Evolutionary conservation across 2,888 invertebrate genomes (phyloP).

Genomic region (Gisinianus flammeolus): DNA sequence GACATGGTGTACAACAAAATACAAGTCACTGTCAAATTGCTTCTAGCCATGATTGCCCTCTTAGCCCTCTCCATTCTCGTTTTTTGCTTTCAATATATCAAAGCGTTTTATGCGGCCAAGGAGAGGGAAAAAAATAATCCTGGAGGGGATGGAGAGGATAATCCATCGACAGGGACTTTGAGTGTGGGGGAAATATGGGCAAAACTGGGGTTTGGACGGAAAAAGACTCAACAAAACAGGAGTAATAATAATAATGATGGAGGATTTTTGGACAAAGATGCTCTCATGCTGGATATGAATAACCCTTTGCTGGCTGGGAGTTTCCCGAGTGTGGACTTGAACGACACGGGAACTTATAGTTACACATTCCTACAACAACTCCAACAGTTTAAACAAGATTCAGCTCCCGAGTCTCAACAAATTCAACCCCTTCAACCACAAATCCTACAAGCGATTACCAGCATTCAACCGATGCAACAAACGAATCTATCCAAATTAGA

Average conservation of each 20-base stretch:
- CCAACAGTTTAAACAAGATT: not conserved
- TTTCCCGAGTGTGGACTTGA: not conserved
- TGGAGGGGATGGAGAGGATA: not conserved
- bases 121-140: not conserved
- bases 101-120: not conserved
- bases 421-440: not conserved
- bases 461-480: not conserved
- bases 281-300: not conserved
- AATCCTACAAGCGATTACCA: not conserved
- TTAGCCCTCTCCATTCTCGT: not conserved
- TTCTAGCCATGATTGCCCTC: constrained; percentile 9
- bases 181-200: constrained; percentile 19
- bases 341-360: constrained; percentile 5
- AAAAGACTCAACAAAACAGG: not conserved
- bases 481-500: not conserved
- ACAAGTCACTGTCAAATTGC: constrained; percentile 2
- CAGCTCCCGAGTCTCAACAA: not conserved
- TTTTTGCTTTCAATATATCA: not conserved
- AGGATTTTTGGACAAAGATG: not conserved
- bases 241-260: not conserved
- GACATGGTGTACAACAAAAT: not conserved
- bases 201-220: constrained; percentile 8
- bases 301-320: not conserved
- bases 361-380: constrained; percentile 24
- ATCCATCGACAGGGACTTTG: not conserved